Percentiles rank a stretch among this genome's conserved stretches.
phyloP scores from a whole-genome alignment of 2,797 vertebrate genomes.

The Danio jaintianensis region DNA sequence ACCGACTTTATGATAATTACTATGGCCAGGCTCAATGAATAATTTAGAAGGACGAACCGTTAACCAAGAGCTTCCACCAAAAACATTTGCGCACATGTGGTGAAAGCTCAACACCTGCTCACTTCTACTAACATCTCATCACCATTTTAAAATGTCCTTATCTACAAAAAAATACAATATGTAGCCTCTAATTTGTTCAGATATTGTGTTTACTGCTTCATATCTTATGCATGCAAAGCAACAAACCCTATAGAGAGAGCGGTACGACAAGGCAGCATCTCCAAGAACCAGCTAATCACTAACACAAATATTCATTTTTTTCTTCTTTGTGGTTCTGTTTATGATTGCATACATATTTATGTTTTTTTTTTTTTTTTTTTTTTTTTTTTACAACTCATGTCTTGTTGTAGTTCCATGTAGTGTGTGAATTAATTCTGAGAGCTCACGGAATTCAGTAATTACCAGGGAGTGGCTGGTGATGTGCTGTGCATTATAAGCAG shows the following conservation, averaged over 20 bases:
- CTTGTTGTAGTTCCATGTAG: conserved; percentile 62
- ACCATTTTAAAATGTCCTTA: conserved; percentile 1
- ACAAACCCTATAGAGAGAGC: conserved; percentile 21
- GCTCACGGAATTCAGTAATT: conserved; percentile 71
- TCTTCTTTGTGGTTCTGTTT: conserved; percentile 46
- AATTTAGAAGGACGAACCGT: conserved; percentile 54
- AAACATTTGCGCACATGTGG: conserved; percentile 39
- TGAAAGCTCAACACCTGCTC: conserved; percentile 45
- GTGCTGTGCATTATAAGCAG: conserved; percentile 75
- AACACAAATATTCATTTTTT: conserved; percentile 48
- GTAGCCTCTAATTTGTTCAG: background rate
- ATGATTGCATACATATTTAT: conserved; percentile 69
- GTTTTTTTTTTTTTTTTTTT: conserved; percentile 40
- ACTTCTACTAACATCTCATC: conserved; percentile 19
- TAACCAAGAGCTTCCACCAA: conserved; percentile 47
- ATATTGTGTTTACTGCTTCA: conserved; percentile 18
- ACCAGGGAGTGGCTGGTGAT: conserved; percentile 58
- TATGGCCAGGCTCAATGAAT: conserved; percentile 57
- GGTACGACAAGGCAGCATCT: conserved; percentile 34
- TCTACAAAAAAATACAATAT: background rate
- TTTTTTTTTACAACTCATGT: conserved; percentile 56
- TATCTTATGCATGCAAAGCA: conserved; percentile 42
- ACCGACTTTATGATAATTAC: conserved; percentile 59
- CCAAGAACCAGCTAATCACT: conserved; percentile 39
- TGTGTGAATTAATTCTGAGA: conserved; percentile 68